Evolutionary conservation across 2,888 invertebrate species (phyloP).

Genomic region (Drosophila niveifrons): DNA sequence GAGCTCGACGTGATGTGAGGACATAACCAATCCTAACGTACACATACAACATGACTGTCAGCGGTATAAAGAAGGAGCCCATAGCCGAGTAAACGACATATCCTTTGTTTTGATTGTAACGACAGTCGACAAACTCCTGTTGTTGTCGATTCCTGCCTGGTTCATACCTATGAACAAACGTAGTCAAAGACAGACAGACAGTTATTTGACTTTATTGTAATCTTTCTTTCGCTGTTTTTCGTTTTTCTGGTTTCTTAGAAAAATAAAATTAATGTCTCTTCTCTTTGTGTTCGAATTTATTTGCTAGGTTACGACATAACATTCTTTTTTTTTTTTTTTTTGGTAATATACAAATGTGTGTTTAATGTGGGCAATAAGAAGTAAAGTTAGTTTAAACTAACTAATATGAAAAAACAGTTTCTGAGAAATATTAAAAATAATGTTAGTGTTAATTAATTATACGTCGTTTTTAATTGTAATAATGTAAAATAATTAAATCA

Average conservation of each 20-base stretch:
- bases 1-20: conserved; percentile 91
- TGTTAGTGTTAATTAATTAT: too few relatives aligned
- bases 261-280: neutral
- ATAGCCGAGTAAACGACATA: conserved; percentile 98
- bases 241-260: neutral
- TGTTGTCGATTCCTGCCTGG: conserved; percentile 87
- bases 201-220: neutral
- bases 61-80: conserved; percentile 98
- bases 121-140: conserved; percentile 89
- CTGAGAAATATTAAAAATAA: too few relatives aligned
- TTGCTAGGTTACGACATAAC: neutral
- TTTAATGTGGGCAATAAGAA: too few relatives aligned
- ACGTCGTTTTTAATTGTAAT: too few relatives aligned
- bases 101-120: conserved; percentile 95
- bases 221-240: neutral
- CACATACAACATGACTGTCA: conserved; percentile 98
- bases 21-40: conserved; percentile 96
- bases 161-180: conserved; percentile 88
- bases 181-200: neutral
- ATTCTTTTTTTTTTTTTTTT: too few relatives aligned
- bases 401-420: too few relatives aligned
- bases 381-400: too few relatives aligned
- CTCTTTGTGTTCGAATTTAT: neutral
- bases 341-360: too few relatives aligned
- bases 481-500: too few relatives aligned